These are phyloP conservation scores for Onychorhynchus coronatus DNA, from an alignment of 2,113 vertebrate genomes.

Conservation along the genomic window DNA sequence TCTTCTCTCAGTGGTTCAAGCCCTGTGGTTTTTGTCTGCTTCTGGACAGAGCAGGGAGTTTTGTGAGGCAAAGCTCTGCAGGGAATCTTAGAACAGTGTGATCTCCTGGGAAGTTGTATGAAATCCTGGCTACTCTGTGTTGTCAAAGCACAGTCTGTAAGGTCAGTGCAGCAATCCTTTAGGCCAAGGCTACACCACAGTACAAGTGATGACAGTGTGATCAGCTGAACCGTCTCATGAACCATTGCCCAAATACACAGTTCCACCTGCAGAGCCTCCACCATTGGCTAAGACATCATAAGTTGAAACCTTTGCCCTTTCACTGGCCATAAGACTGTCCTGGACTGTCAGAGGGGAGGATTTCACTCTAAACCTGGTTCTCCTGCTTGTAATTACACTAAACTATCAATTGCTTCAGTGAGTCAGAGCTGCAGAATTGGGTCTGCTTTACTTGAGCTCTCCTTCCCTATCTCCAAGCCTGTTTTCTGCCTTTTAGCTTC, in stretches of 20 bases:
- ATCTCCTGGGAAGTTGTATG: not conserved
- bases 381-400: not conserved
- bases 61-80: not conserved
- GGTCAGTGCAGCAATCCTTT: not conserved
- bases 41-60: not conserved
- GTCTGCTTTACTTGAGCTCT: not conserved
- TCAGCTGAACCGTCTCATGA: not conserved
- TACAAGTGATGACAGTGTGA: not conserved
- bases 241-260: not conserved
- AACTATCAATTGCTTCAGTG: not conserved
- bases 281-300: not conserved
- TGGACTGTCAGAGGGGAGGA: not conserved
- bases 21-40: not conserved
- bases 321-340: not conserved
- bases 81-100: not conserved
- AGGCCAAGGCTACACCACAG: not conserved
- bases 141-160: not conserved
- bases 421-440: not conserved
- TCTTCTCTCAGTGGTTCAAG: not conserved
- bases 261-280: not conserved
- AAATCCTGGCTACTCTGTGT: not conserved
- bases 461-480: not conserved
- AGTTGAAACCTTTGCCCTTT: not conserved
- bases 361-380: not conserved
- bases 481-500: not conserved